phyloP scores from a whole-genome alignment of 2,888 invertebrate genomes.

The Villa cingulata region DNA sequence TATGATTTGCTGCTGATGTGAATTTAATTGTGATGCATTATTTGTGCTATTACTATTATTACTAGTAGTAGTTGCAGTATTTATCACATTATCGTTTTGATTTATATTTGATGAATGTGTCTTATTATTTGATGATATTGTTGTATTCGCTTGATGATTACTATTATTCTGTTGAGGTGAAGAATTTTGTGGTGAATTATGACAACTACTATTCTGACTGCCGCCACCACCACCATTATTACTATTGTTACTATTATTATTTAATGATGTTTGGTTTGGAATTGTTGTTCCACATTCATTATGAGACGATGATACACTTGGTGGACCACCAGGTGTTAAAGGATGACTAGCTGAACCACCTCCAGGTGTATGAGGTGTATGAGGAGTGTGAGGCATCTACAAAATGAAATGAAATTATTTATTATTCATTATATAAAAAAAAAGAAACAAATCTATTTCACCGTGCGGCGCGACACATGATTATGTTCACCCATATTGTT shows the following conservation, averaged over 20 bases:
- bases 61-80: conserved; percentile 26
- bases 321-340: conserved; percentile 62
- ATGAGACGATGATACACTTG: conserved; percentile 59
- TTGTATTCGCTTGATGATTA: conserved; percentile 15
- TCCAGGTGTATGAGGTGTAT: conserved; percentile 62
- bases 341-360: conserved; percentile 58
- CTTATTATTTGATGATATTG: no score
- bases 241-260: conserved; percentile 14
- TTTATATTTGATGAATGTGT: conserved; percentile 8
- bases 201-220: conserved; percentile 19
- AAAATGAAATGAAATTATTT: neutral
- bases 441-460: neutral
- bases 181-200: conserved; percentile 38
- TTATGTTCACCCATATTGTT: no score
- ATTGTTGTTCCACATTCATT: conserved; percentile 30
- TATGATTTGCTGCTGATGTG: conserved; percentile 30
- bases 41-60: conserved; percentile 24
- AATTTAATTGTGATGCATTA: conserved; percentile 19
- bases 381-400: conserved; percentile 71
- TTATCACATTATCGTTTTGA: conserved; percentile 18
- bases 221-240: conserved; percentile 3
- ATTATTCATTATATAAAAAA: no score
- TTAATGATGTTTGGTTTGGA: conserved; percentile 16
- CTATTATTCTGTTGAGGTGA: conserved; percentile 19
- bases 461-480: no score